Percentiles rank a stretch among this genome's conserved stretches.
phyloP scores from a whole-genome alignment of 2,797 vertebrate species.

The Peromyscus melanophrys region DNA sequence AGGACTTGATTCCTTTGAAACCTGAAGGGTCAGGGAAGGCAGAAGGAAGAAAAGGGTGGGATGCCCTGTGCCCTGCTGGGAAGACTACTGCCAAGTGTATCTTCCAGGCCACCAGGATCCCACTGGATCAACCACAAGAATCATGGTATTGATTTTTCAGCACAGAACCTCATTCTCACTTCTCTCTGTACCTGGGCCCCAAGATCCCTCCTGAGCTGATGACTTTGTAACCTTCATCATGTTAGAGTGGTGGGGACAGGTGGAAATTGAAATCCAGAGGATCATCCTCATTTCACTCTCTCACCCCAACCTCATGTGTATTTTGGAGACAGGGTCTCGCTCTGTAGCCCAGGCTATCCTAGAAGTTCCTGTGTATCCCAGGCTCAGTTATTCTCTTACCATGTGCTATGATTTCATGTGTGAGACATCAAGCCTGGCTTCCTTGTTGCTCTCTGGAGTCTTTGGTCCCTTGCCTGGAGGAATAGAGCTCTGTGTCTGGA shows the following conservation, averaged over 20 bases:
- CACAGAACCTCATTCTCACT: neutral
- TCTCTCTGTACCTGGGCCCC: neutral
- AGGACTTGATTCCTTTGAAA: slow-evolving; percentile 48
- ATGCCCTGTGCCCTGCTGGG: neutral
- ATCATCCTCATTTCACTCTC: too few relatives aligned
- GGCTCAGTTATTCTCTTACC: neutral
- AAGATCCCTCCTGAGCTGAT: neutral
- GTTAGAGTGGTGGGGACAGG: neutral
- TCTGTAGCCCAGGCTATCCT: neutral
- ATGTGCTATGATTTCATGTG: too few relatives aligned
- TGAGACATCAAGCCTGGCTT: too few relatives aligned
- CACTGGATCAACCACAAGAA: neutral
- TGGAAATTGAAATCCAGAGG: neutral
- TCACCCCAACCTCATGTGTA: neutral
- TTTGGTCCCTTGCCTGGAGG: too few relatives aligned
- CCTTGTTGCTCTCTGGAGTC: too few relatives aligned
- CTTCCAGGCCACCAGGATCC: neutral
- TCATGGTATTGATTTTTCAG: neutral
- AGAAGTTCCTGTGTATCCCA: neutral
- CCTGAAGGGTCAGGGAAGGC: neutral
- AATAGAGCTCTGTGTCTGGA: too few relatives aligned
- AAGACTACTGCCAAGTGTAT: neutral
- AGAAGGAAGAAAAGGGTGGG: neutral
- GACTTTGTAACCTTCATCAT: neutral
- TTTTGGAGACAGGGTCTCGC: neutral